Evolutionary conservation across 2,113 vertebrate genomes (phyloP).

Genomic region (Oriolus oriolus): DNA sequence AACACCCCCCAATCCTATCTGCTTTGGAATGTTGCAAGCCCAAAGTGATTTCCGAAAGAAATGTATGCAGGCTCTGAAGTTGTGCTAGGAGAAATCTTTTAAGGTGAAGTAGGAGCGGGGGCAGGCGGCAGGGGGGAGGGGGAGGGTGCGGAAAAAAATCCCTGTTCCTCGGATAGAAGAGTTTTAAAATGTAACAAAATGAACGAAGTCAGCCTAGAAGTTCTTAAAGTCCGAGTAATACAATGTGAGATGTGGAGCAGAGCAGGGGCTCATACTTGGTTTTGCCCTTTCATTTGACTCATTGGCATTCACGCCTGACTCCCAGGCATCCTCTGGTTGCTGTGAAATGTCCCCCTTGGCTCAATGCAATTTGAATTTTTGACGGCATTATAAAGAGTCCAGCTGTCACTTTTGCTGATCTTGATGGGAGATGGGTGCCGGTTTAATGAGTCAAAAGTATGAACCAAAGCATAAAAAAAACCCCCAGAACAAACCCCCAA

Average conservation of each 20-base stretch:
- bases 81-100: not conserved
- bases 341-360: slow-evolving; percentile 56
- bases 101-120: not conserved
- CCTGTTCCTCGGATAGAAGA: not conserved
- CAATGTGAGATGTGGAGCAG: not conserved
- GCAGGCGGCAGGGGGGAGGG: too few relatives aligned
- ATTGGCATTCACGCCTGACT: slow-evolving; percentile 62
- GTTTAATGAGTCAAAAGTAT: slow-evolving; percentile 59
- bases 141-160: not conserved
- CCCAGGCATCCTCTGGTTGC: slow-evolving; percentile 52
- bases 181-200: not conserved
- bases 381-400: slow-evolving; percentile 48
- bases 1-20: not conserved
- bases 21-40: not conserved
- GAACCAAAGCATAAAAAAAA: not conserved
- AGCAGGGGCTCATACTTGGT: slow-evolving; percentile 14
- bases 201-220: not conserved
- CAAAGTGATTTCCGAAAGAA: not conserved
- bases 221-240: not conserved
- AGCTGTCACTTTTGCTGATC: slow-evolving; percentile 64
- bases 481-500: not conserved
- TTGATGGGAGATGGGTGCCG: slow-evolving; percentile 43
- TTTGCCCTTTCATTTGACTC: slow-evolving; percentile 62
- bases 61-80: not conserved
- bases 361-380: slow-evolving; percentile 58